phyloP scores from a whole-genome alignment of 2,888 invertebrate genomes.

The Neoaliturus tenellus region DNA sequence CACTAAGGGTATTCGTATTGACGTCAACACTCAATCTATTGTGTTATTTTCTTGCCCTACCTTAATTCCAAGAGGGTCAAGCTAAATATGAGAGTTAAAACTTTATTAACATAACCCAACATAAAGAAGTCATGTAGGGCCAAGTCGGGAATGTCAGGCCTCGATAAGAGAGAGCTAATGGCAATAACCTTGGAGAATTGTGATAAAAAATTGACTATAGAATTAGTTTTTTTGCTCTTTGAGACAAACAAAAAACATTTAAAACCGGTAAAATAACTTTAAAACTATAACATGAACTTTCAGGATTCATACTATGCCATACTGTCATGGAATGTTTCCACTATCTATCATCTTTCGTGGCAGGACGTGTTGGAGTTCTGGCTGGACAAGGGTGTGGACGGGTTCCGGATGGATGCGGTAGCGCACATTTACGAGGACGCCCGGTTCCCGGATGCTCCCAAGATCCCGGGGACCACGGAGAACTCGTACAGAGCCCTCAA shows the following conservation, averaged over 20 bases:
- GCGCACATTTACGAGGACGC: conserved; percentile 76
- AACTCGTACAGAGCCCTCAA: conserved; percentile 69
- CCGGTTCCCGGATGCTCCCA: conserved; percentile 76
- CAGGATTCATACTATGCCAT: too few species aligned
- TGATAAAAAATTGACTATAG: neutral
- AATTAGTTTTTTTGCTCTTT: neutral
- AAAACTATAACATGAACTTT: neutral
- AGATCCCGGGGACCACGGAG: conserved; percentile 71
- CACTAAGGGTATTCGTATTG: too few species aligned
- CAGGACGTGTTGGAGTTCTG: conserved; percentile 84
- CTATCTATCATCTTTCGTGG: conserved; percentile 72
- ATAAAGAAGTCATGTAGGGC: too few species aligned
- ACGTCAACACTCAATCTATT: too few species aligned
- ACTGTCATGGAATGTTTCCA: too few species aligned
- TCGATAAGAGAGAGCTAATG: too few species aligned
- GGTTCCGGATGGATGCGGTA: conserved; percentile 81
- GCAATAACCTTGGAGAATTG: too few species aligned
- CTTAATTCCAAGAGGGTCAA: too few species aligned
- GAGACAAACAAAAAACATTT: neutral
- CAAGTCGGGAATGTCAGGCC: too few species aligned
- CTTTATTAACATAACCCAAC: too few species aligned
- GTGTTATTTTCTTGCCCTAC: too few species aligned
- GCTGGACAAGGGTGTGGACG: conserved; percentile 89
- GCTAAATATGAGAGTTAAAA: too few species aligned
- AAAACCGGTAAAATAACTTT: neutral